Evolutionary conservation across 2,113 vertebrate species (phyloP), one percentile per base, ranked within the genome.

Genomic region (Spea bombifrons): DNA sequence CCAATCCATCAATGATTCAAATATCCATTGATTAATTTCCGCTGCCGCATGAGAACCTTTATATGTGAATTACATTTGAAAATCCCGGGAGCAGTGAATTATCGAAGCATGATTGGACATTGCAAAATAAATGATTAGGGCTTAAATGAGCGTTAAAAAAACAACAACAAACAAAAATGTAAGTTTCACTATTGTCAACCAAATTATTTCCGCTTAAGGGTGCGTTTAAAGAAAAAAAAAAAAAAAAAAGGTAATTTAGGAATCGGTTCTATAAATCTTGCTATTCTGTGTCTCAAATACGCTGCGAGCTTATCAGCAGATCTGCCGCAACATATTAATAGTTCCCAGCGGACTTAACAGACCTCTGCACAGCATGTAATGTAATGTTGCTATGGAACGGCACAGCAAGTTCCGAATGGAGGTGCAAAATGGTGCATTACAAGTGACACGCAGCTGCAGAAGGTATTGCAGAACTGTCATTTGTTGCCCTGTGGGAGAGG

Each of bases 391-490:
- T 83, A 81, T 84, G 83, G 82, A 87, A 88, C 81, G 85, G 83
- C 71, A 81, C 46, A 83, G 86, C 86, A 83, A 81, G 69, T 47
- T 73, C 80, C 0, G 65, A 87, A 83, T 81, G 76, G 72, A 86
- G 81, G 85, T 81, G 81, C 82, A 82, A 76, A 83, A n/a, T 80
- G 77, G 49, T 3, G 83, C 83, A 72, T 81, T 73, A 69, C 80
- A 84, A 81, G 79, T 86, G 85, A 83, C 84, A 81, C 0, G n/a
- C 57, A 5, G 75, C 74, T 81, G 66, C n/a, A 75, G 73, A 81
- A 83, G 73, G 78, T 84, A 88, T 83, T 89, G 88, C 86, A 30
- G 85, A 89, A 85, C 84, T 92, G 90, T 92, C 88, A 90, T 75
- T 85, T 67, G 17, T 53, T 81, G 67, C 86, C 90, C 87, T 84